Evolutionary conservation across 2,888 invertebrate genomes (phyloP).

Genomic region (Rotaria magnacalcarata): DNA sequence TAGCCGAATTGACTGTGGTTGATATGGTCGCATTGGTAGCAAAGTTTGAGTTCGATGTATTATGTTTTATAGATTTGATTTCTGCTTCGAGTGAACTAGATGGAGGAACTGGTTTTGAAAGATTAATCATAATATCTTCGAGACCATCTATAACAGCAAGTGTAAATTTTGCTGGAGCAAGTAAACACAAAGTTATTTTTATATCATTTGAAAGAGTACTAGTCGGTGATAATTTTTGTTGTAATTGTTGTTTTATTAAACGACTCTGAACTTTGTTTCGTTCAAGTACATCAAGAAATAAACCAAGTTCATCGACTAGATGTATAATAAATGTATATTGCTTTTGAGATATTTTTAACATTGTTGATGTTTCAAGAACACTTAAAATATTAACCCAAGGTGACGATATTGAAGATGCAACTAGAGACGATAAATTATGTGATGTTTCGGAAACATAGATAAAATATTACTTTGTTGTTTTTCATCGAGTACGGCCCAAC

Average conservation of each 20-base stretch:
- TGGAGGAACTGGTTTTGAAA: background rate
- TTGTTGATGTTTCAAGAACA: background rate
- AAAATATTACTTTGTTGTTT: background rate
- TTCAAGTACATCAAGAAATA: slow-evolving; percentile 21
- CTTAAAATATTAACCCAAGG: background rate
- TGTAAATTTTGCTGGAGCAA: background rate
- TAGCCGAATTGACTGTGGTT: background rate
- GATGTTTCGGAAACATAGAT: no score
- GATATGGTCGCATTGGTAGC: background rate
- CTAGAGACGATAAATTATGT: background rate
- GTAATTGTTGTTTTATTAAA: background rate
- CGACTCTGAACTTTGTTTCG: background rate
- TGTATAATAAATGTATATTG: slow-evolving; percentile 16
- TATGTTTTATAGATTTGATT: background rate
- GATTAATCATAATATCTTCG: background rate
- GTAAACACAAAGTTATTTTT: background rate
- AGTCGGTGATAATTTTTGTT: background rate
- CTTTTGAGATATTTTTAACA: slow-evolving; percentile 8
- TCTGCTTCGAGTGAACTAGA: background rate
- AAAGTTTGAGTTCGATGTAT: background rate
- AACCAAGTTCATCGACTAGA: background rate
- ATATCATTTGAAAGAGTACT: background rate
- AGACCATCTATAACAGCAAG: slow-evolving; percentile 11
- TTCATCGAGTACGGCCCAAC: background rate
- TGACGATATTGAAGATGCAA: background rate